Evolutionary conservation across 1,140 invertebrate genomes (phyloP), one percentile per base, ranked within the genome.

Genomic region (Heliconius congener): DNA sequence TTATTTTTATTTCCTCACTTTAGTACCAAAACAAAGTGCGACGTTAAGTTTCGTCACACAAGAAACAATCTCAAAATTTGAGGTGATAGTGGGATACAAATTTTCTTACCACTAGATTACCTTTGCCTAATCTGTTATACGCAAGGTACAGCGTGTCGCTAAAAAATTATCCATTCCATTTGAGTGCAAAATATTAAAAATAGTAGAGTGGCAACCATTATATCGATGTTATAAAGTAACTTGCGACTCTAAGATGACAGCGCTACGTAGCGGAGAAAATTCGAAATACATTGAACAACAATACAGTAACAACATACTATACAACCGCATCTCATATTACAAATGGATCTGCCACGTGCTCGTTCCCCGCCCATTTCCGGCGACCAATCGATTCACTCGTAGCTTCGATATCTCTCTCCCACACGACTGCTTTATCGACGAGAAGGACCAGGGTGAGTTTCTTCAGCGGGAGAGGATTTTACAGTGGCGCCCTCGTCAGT

Each of bases 401-500:
- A 84, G 82, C 73, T 92, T 83, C 78, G 81, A 76, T 78, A 85
- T 94, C 92, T 88, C 91, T 80, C 81, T 94, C 88, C 81, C 74
- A 37, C 85, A 34, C 71, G 37, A 84, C 92, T 91, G 89, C 78
- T 93, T 93, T 93, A 91, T 87, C 92, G 91, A 92, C 87, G 88
- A 86, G 87, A 90, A 90, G 91, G 91, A 89, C 90, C 93, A 83
- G 85, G 89, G 92, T 89, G 89, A 93, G 79, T 81, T 82, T 82
- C 89, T 92, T 91, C 91, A 85, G 83, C 82, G 81, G 84, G 83
- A 87, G 86, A 77, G 66, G 39, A 85, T 84, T 46, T 16, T 82
- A 88, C 91, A 92, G 95, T 95, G 92, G 93, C 92, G 92, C 91
- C 93, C 87, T 88, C 86, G 71, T 83, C 79, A 82, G 84, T 81